Evolutionary conservation across 2,888 invertebrate genomes (phyloP), one percentile per base, ranked within the genome.

Genomic region (Mythimna lalbum): DNA sequence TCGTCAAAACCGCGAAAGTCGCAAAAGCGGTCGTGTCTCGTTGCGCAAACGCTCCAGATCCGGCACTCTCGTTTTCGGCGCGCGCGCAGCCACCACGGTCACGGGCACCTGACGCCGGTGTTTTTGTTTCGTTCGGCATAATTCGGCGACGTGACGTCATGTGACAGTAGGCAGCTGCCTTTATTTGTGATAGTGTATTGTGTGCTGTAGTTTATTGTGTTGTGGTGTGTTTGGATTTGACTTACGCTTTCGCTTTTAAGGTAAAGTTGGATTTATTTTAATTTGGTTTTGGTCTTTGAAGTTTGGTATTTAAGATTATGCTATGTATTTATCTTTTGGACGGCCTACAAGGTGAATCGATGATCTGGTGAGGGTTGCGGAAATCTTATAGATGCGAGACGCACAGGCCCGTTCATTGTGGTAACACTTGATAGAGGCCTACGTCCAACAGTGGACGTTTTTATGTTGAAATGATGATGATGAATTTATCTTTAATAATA

Each of bases 31-130:
- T 76, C 69, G 63, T 76, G 71, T 85, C 67, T 66, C 36, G 56
- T 81, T 85, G 87, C 89, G 87, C 90, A 86, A 88, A 87, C 87
- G 86, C 89, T 91, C 92, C 90, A 93, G 90, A 92, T 92, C 87
- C 83, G 84, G 81, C 88, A 93, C 93, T 93, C 91, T 93, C 92
- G 89, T 84, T 93, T 93, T 94, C 93, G 90, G 90, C 89, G 82
- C 80, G 68, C 67, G 83, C 88, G 87, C 88, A 84, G 73, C 76
- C 74, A 84, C 91, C 92, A 91, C 91, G 92, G 93, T 93, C 93
- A 93, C 87, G 93, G 93, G 88, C 93, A 91, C 90, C 87, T 90
- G 90, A 85, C 80, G 84, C 80, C 62, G 69, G 76, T 77, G 81
- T 86, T 87, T 86, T 83, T 86, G 86, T 87, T 80, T 76, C 65